Conservation (phyloP, 2,113 vertebrate species). For the Manacus vitellinus region DNA sequence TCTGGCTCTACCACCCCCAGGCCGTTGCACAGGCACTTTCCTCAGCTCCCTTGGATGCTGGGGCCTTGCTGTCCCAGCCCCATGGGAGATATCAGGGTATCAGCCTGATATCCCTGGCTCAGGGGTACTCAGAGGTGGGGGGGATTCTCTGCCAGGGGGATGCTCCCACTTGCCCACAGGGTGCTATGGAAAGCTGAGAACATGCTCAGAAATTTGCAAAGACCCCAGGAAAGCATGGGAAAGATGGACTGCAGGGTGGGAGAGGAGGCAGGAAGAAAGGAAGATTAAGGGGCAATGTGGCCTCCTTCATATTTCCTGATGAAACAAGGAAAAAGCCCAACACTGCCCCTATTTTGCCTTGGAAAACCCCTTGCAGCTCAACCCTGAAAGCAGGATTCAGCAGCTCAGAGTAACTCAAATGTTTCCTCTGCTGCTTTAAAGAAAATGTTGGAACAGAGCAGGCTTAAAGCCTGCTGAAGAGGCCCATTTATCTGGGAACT, state of each 20-base stretch:
- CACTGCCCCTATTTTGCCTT: not conserved
- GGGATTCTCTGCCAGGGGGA: not conserved
- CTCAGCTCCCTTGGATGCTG: not conserved
- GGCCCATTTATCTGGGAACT: slow-evolving; percentile 40
- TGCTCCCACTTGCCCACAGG: not conserved
- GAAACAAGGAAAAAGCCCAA: not conserved
- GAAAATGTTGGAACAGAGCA: not conserved
- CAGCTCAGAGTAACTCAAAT: not conserved
- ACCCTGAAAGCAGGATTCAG: slow-evolving; percentile 30
- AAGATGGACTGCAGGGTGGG: fast-evolving
- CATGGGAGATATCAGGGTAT: fast-evolving
- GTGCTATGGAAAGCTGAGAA: not conserved
- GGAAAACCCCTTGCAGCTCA: not conserved
- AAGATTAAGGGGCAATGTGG: not conserved
- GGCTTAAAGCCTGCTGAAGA: slow-evolving; percentile 47
- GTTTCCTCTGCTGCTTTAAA: slow-evolving; percentile 7
- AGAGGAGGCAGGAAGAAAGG: not conserved
- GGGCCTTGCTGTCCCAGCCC: not conserved
- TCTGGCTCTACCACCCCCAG: not conserved
- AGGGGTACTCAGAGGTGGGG: not conserved
- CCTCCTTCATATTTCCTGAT: not conserved
- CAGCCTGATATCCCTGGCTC: too few species aligned
- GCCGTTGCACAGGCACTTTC: not conserved
- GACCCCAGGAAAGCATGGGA: not conserved
- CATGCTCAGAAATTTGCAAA: not conserved